phyloP scores from a whole-genome alignment of 2,797 vertebrate species.

The Chaetophractus vellerosus region DNA sequence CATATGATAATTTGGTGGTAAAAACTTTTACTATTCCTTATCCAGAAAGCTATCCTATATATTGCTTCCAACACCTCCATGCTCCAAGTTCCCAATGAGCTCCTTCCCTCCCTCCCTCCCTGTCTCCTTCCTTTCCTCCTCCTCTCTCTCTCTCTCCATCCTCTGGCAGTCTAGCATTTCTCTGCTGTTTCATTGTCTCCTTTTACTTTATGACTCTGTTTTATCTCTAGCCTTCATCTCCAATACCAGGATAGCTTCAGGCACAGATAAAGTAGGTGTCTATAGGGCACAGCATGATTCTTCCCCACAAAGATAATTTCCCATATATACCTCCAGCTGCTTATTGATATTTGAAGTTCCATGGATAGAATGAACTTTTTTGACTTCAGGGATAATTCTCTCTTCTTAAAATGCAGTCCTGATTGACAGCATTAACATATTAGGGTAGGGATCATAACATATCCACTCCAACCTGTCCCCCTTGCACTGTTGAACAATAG shows the following conservation, averaged over 20 bases:
- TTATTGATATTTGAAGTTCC: not conserved
- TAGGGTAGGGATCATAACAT: not conserved
- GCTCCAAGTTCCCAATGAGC: fast-evolving
- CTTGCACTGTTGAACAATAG: not conserved
- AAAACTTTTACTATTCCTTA: not conserved
- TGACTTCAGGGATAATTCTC: not conserved
- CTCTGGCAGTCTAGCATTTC: not conserved
- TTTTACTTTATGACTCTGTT: not conserved
- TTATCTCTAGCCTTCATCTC: not conserved
- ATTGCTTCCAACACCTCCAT: not conserved
- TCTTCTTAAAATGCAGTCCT: not conserved
- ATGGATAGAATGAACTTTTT: not conserved
- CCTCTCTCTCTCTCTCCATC: not conserved
- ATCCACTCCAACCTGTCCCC: not conserved
- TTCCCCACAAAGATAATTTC: not conserved
- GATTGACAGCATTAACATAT: not conserved
- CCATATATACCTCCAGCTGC: not conserved
- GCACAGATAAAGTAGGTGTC: not conserved
- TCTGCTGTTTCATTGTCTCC: not conserved
- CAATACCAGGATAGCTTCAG: not conserved
- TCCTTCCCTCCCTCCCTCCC: too few species aligned
- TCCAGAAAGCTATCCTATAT: not conserved
- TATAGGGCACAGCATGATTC: not conserved
- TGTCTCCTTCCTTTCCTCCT: too few species aligned
- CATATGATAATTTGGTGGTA: not conserved